phyloP scores from a whole-genome alignment of 2,113 vertebrate species.

The Dermatemys mawii region DNA sequence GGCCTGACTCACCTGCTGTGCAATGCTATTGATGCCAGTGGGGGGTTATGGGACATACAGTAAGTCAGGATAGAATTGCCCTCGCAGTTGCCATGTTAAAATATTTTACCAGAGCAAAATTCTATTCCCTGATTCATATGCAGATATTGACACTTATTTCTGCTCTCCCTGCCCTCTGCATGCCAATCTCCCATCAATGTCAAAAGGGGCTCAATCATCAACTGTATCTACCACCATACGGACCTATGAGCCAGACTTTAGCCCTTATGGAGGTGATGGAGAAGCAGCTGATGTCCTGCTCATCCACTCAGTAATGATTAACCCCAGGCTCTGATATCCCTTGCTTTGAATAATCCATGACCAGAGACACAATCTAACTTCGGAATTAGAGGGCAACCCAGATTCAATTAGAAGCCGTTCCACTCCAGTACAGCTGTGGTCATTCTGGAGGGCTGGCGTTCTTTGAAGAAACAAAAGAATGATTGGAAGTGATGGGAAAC shows the following conservation, averaged over 20 bases:
- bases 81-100: neutral
- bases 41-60: neutral
- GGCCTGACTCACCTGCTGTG: neutral
- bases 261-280: neutral
- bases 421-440: neutral
- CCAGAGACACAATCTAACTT: neutral
- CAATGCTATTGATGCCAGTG: neutral
- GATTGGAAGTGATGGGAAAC: neutral
- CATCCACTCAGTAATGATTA: neutral
- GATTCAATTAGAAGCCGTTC: neutral
- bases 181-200: neutral
- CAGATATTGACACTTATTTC: neutral
- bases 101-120: neutral
- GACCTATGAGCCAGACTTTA: neutral
- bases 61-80: neutral
- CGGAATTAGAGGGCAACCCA: neutral
- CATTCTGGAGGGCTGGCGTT: neutral
- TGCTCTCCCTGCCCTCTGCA: neutral
- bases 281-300: neutral
- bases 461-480: neutral
- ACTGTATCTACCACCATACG: neutral
- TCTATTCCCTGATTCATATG: neutral
- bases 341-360: neutral
- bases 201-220: neutral
- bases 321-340: neutral